Conservation (phyloP, 2,797 vertebrate genomes). For the Pseudomugil tenellus region DNA sequence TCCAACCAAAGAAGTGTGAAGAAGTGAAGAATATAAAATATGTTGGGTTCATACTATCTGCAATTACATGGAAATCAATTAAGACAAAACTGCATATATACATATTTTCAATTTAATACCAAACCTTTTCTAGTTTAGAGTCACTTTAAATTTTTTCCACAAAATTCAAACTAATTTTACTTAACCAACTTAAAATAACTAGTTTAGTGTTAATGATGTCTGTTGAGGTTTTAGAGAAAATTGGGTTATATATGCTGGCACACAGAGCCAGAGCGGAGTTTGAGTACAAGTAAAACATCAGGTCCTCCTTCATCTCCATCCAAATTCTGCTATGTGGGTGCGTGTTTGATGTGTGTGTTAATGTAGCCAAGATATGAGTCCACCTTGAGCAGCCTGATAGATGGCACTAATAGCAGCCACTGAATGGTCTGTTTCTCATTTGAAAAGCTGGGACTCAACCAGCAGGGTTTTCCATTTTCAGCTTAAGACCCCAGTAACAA, state of each 20-base stretch:
- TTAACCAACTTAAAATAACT: constrained; percentile 32
- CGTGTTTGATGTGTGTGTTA: constrained; percentile 31
- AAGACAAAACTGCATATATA: constrained; percentile 17
- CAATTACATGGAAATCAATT: not conserved
- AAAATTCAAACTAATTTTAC: constrained; percentile 26
- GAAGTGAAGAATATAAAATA: not conserved
- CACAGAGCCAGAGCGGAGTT: constrained; percentile 23
- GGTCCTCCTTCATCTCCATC: constrained; percentile 37
- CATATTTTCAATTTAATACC: not conserved
- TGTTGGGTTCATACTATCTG: not conserved
- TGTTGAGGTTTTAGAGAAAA: constrained; percentile 59
- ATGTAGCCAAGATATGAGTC: constrained; percentile 25
- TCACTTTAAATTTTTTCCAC: constrained; percentile 6
- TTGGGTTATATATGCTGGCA: constrained; percentile 57
- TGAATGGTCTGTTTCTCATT: constrained; percentile 50
- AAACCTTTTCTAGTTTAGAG: not conserved
- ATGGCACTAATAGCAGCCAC: constrained; percentile 46
- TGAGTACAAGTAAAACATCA: constrained; percentile 33
- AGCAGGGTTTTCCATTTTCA: constrained; percentile 56
- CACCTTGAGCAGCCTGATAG: constrained; percentile 44
- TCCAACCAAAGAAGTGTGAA: too few species aligned
- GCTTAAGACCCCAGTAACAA: constrained; percentile 56
- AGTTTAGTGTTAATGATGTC: constrained; percentile 47
- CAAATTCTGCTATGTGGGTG: constrained; percentile 29
- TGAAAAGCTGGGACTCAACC: constrained; percentile 42